Conservation (phyloP, 2,797 vertebrate species). For the Aselliscus stoliczkanus region DNA sequence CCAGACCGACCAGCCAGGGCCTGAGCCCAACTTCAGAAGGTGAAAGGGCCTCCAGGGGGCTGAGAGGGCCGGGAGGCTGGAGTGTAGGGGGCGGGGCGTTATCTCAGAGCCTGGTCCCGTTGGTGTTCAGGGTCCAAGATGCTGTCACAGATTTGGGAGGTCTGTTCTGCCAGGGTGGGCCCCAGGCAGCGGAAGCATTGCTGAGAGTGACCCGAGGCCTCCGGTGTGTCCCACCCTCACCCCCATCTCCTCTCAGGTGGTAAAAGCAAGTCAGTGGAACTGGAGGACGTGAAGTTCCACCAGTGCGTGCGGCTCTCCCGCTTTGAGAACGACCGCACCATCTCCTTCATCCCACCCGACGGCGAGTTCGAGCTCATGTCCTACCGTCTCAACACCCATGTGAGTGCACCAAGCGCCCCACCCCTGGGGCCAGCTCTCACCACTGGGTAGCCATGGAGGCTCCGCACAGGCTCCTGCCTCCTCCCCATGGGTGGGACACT, state of each 20-base stretch:
- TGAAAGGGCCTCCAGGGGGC: rapidly evolving
- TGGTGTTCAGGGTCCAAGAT: background rate
- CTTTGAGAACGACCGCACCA: conserved; percentile 93
- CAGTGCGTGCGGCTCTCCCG: conserved; percentile 94
- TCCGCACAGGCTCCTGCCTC: background rate
- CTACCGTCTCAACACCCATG: conserved; percentile 93
- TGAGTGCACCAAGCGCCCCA: conserved; percentile 27
- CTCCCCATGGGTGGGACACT: background rate
- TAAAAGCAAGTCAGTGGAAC: conserved; percentile 91
- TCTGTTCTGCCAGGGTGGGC: background rate
- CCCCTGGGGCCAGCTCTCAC: background rate
- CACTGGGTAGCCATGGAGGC: no score
- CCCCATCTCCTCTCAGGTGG: conserved; percentile 81
- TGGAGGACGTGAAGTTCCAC: conserved; percentile 97
- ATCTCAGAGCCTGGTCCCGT: background rate
- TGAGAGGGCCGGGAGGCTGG: background rate
- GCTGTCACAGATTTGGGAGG: background rate
- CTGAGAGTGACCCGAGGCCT: background rate
- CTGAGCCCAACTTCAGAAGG: background rate
- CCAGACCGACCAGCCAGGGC: background rate
- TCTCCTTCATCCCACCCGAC: conserved; percentile 94
- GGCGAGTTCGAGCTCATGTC: conserved; percentile 97
- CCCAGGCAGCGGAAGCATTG: background rate
- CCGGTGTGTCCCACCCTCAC: background rate
- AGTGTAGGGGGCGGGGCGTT: background rate